Evolutionary conservation across 2,797 vertebrate genomes (phyloP).

Genomic region (Oreochromis mossambicus): DNA sequence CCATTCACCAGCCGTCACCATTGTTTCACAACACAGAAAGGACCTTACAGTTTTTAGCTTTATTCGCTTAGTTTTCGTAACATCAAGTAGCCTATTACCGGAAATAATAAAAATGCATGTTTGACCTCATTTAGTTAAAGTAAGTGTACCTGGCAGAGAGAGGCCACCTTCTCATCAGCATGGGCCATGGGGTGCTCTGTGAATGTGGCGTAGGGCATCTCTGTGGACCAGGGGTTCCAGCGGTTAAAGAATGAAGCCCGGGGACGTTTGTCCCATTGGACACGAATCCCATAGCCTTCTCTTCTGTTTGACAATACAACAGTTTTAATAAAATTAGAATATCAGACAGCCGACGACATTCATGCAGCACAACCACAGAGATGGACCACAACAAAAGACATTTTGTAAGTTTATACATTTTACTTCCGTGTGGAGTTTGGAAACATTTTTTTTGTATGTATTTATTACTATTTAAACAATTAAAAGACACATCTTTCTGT

Average conservation of each 20-base stretch:
- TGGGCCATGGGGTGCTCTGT: conserved; percentile 91
- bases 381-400: background rate
- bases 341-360: background rate
- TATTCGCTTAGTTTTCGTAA: background rate
- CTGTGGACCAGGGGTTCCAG: conserved; percentile 97
- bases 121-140: background rate
- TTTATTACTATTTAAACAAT: background rate
- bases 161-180: conserved; percentile 87
- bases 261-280: conserved; percentile 94
- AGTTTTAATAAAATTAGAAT: background rate
- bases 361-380: background rate
- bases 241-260: conserved; percentile 88
- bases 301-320: conserved; percentile 70
- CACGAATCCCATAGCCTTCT: conserved; percentile 86
- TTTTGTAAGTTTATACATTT: background rate
- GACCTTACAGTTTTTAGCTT: background rate
- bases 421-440: fast-evolving
- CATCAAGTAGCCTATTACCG: background rate
- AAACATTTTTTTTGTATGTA: background rate
- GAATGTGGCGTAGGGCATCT: conserved; percentile 90
- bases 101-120: background rate
- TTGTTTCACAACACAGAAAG: background rate
- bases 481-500: background rate
- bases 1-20: background rate
- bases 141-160: conserved; percentile 86